Base-by-base conservation (phyloP, 2,113 vertebrate species). In the Aegypius monachus region DNA sequence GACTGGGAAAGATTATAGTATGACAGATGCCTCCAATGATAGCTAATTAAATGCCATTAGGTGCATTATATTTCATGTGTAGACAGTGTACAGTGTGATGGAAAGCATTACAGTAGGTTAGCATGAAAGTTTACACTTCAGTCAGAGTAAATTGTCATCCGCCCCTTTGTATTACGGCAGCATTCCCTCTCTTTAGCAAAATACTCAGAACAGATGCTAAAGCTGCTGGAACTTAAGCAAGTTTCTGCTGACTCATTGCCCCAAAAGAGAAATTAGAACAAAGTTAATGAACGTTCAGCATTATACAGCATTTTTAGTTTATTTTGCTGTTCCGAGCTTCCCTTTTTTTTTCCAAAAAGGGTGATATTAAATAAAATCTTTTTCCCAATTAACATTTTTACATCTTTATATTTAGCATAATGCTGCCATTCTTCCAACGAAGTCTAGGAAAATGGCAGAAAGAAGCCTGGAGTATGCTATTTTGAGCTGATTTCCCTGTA, bases 1-100 rank as follows among this genome's bases (percentile, higher is more conserved):
- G 20, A 58, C 70, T 91, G 45, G 50, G 27, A 52, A 90, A 89
- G 52, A 84, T 61, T 68, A 55, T 7, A 91, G 21, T 65, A 79
- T 81, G 88, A 94, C 63, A 95, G 88, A 95, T 88, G 29, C 61
- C 34, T 75, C 40, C 83, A 88, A 31, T 74, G 36, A 92, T 32
- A 89, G 73, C 48, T 95, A 89, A 91, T 95, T 87, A 92, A 89
- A 89, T 87, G 62, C 42, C 68, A 94, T 84, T 94, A 95, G 65
- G 40, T 95, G 45, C 74, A 68, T 92, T 89, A 89, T 84, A 91
- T 91, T 96, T 95, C 94, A 92, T 18, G 1, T 38, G 81, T 56
- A 63, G 88, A 26, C 72, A 66, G 61, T 36, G 77, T 71, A 42
- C 52, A 32, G 25, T 16, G 40, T 68, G 83, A 91, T 50, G 48